A percentile compares a stretch with the other conserved stretches of the same genome.
These are phyloP conservation scores for Pluvianellus socialis DNA, from an alignment of 2,113 vertebrate genomes.

Conservation along the genomic window DNA sequence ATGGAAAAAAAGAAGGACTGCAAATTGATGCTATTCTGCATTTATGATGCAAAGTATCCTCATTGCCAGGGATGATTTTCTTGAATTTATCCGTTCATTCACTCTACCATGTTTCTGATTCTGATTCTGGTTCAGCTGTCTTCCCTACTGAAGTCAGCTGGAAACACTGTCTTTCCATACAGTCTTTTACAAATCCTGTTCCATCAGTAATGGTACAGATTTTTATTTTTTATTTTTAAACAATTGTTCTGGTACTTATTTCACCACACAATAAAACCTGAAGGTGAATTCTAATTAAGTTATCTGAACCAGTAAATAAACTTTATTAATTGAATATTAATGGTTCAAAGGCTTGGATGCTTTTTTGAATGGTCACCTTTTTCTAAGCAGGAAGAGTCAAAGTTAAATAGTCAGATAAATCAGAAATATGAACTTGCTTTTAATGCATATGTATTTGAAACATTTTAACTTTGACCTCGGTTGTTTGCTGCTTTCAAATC, in stretches of 20 bases:
- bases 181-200: background rate
- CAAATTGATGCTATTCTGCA: background rate
- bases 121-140: background rate
- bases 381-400: background rate
- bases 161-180: background rate
- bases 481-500: constrained; percentile 14
- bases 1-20: background rate
- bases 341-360: background rate
- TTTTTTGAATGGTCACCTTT: background rate
- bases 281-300: background rate
- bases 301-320: background rate
- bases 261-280: background rate
- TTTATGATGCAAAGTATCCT: background rate
- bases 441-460: background rate
- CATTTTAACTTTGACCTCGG: background rate
- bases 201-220: background rate
- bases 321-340: background rate
- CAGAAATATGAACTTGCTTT: constrained; percentile 12
- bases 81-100: background rate
- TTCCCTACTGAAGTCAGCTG: background rate
- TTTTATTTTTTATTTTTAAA: background rate
- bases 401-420: background rate
- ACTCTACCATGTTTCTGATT: background rate
- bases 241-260: background rate
- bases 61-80: background rate